Percentiles rank a stretch among this genome's conserved stretches.
Evolutionary conservation across 1,140 invertebrate species (phyloP).

Genomic region (Camponotus pennsylvanicus): DNA sequence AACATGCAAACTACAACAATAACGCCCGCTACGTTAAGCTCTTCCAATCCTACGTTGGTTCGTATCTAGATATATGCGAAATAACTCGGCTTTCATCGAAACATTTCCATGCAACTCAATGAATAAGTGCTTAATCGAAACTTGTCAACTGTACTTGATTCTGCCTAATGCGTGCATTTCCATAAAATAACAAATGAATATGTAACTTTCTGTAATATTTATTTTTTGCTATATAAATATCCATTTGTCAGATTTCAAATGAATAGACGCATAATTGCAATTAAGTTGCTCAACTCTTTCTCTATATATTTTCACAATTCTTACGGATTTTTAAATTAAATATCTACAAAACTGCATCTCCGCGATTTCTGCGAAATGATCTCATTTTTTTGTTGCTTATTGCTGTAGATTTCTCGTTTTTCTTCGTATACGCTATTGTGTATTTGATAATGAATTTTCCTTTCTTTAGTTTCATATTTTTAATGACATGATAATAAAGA

Average conservation of each 20-base stretch:
- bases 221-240: background rate
- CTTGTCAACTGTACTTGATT: constrained; percentile 24
- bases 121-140: constrained; percentile 45
- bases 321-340: background rate
- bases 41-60: constrained; percentile 35
- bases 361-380: background rate
- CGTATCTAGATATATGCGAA: background rate
- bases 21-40: constrained; percentile 32
- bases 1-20: constrained; percentile 42
- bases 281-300: background rate
- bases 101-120: constrained; percentile 40
- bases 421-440: background rate
- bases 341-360: background rate
- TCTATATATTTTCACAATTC: background rate
- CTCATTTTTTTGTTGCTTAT: background rate
- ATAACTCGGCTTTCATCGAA: constrained; percentile 46
- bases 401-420: background rate
- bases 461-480: background rate
- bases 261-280: background rate
- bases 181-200: constrained; percentile 21
- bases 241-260: background rate
- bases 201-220: background rate
- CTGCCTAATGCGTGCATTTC: background rate
- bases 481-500: background rate
- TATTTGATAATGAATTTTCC: background rate